phyloP scores from a whole-genome alignment of 2,113 vertebrate genomes.

The Labrus mixtus region DNA sequence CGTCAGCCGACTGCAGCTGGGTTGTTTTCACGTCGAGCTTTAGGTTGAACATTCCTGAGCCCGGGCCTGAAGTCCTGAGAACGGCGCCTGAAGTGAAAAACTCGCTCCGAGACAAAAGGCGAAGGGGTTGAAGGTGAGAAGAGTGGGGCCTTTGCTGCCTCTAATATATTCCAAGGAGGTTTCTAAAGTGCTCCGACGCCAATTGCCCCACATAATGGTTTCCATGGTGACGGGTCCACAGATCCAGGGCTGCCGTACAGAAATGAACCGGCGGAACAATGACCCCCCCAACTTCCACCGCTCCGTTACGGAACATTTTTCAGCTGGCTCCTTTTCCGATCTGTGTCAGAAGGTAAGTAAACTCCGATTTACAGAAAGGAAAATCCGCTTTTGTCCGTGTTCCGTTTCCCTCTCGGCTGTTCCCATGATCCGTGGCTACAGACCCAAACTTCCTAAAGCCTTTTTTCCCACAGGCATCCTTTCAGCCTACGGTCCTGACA shows the following conservation, averaged over 20 bases:
- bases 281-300: constrained; percentile 69
- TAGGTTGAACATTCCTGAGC: constrained; percentile 60
- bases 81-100: constrained; percentile 58
- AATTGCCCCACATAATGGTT: constrained; percentile 82
- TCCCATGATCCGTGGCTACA: constrained; percentile 60
- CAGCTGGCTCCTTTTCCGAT: constrained; percentile 32
- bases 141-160: constrained; percentile 59
- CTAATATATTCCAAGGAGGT: constrained; percentile 78
- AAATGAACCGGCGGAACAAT: constrained; percentile 69
- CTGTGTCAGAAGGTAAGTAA: constrained; percentile 65
- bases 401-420: constrained; percentile 37
- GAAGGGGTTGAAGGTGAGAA: constrained; percentile 69
- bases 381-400: constrained; percentile 53
- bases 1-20: not conserved
- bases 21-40: constrained; percentile 39
- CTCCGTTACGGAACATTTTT: constrained; percentile 54
- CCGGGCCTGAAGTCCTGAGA: constrained; percentile 60
- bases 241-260: constrained; percentile 62
- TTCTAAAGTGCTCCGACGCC: constrained; percentile 74
- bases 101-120: constrained; percentile 59
- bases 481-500: constrained; percentile 67
- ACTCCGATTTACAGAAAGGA: constrained; percentile 55
- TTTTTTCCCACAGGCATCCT: constrained; percentile 57
- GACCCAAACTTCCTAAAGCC: constrained; percentile 53
- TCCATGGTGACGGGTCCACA: constrained; percentile 75